phyloP scores from a whole-genome alignment of 2,113 vertebrate genomes.

The Crotalus viridis region DNA sequence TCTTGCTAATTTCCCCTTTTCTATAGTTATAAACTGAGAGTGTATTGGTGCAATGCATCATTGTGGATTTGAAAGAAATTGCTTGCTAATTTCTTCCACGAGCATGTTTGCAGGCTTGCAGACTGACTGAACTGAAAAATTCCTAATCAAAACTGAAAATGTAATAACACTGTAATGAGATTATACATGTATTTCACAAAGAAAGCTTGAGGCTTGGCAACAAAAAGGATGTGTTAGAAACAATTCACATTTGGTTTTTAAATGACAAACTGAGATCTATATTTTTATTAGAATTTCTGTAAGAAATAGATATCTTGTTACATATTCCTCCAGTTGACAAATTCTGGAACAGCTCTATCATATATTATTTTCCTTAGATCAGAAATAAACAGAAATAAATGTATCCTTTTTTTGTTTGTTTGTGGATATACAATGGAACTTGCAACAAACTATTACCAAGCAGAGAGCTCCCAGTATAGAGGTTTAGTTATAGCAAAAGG shows the following conservation, averaged over 20 bases:
- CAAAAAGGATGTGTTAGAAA: background rate
- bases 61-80: slow-evolving; percentile 2
- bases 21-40: slow-evolving; percentile 16
- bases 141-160: slow-evolving; percentile 25
- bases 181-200: slow-evolving; percentile 21
- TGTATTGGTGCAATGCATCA: slow-evolving; percentile 11
- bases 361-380: background rate
- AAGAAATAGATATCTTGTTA: background rate
- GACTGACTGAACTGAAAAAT: slow-evolving; percentile 9
- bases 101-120: slow-evolving; percentile 10
- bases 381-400: background rate
- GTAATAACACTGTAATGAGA: slow-evolving; percentile 24
- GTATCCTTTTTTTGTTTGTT: background rate
- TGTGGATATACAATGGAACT: background rate
- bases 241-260: slow-evolving; percentile 10
- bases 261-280: slow-evolving; percentile 13
- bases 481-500: background rate
- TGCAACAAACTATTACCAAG: background rate
- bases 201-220: slow-evolving; percentile 9
- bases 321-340: background rate
- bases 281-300: slow-evolving; percentile 15
- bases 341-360: background rate
- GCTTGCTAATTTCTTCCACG: slow-evolving; percentile 17
- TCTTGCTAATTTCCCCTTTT: slow-evolving; percentile 19
- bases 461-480: background rate